These are phyloP conservation scores for Trachops cirrhosus DNA, from an alignment of 2,797 vertebrate genomes.

Conservation along the genomic window DNA sequence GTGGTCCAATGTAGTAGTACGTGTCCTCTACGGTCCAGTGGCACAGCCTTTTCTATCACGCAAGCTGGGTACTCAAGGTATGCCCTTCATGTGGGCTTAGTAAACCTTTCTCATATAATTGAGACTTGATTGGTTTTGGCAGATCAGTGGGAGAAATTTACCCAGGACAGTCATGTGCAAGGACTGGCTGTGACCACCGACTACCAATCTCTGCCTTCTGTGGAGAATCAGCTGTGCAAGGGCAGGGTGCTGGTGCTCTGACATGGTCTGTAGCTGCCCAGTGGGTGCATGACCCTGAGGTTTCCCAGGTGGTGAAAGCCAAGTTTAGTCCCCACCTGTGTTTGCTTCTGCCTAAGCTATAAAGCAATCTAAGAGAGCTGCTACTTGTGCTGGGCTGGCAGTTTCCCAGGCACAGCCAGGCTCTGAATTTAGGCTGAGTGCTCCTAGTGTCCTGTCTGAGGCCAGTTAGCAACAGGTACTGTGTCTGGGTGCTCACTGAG, in stretches of 20 bases:
- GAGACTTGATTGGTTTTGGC: neutral
- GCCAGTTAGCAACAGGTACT: neutral
- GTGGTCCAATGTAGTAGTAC: neutral
- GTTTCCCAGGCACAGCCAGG: neutral
- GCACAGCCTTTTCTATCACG: neutral
- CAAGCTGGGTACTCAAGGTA: neutral
- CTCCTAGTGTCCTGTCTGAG: neutral
- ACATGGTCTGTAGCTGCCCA: neutral
- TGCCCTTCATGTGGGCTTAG: neutral
- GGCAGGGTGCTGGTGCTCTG: neutral
- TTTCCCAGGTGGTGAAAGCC: neutral
- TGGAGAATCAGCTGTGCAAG: neutral
- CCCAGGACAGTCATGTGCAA: neutral
- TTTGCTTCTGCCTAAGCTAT: neutral
- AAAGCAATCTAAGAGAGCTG: neutral
- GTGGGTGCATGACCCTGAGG: neutral
- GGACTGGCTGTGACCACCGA: neutral
- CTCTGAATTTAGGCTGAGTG: neutral
- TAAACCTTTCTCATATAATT: neutral
- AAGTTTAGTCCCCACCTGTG: neutral
- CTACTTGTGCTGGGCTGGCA: neutral
- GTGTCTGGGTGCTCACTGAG: neutral
- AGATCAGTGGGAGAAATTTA: neutral
- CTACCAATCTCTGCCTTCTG: neutral
- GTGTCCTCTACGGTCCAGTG: neutral